Conservation (phyloP, 2,888 invertebrate genomes). For the Noctua janthe region DNA sequence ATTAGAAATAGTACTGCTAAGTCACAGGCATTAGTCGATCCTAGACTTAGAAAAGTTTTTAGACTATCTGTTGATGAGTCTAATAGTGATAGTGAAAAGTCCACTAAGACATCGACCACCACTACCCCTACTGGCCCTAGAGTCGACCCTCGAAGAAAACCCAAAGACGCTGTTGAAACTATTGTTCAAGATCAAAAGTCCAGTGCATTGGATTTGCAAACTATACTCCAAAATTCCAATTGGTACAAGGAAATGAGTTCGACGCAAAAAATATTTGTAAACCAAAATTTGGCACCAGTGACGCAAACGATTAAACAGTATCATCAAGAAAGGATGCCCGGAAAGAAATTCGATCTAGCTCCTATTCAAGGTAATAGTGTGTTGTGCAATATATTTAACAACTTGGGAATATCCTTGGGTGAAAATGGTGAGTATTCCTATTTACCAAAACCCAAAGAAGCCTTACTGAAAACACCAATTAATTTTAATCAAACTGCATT, state of each 20-base stretch:
- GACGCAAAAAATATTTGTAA: slow-evolving; percentile 93
- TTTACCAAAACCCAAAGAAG: slow-evolving; percentile 87
- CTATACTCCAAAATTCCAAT: slow-evolving; percentile 91
- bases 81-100: slow-evolving; percentile 91
- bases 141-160: slow-evolving; percentile 87
- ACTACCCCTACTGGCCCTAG: slow-evolving; percentile 81
- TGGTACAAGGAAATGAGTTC: slow-evolving; percentile 94
- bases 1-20: slow-evolving; percentile 93
- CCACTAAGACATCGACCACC: slow-evolving; percentile 74
- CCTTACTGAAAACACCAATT: slow-evolving; percentile 84
- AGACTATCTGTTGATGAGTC: slow-evolving; percentile 92
- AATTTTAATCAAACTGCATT: slow-evolving; percentile 84
- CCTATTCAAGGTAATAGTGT: slow-evolving; percentile 88
- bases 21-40: slow-evolving; percentile 93
- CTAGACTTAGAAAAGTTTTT: slow-evolving; percentile 94
- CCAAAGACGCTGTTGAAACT: slow-evolving; percentile 80
- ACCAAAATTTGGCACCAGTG: slow-evolving; percentile 92
- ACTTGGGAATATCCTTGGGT: slow-evolving; percentile 91
- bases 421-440: slow-evolving; percentile 90
- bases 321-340: slow-evolving; percentile 90
- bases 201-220: slow-evolving; percentile 90
- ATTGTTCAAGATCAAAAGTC: slow-evolving; percentile 78
- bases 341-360: slow-evolving; percentile 89
- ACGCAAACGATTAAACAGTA: slow-evolving; percentile 91
- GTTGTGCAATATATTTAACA: slow-evolving; percentile 91